These are phyloP conservation scores for Tetragonisca angustula DNA, from an alignment of 2,888 invertebrate genomes.

Conservation along the genomic window DNA sequence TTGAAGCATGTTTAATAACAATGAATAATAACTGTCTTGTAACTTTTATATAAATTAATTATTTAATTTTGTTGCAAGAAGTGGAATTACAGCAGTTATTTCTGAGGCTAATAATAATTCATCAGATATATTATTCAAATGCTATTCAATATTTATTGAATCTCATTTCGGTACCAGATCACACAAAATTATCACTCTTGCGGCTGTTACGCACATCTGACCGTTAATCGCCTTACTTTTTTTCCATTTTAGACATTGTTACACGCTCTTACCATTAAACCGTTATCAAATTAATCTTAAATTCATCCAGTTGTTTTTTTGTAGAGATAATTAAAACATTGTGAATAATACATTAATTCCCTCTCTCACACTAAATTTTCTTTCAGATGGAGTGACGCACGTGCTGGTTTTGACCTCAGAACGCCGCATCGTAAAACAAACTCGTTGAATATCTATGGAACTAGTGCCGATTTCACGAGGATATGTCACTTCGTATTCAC, in stretches of 20 bases:
- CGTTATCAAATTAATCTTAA: background rate
- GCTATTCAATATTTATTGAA: background rate
- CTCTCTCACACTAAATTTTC: background rate
- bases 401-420: background rate
- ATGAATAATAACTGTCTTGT: background rate
- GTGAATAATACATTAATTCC: background rate
- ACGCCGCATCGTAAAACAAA: background rate
- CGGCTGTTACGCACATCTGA: background rate
- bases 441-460: background rate
- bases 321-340: background rate
- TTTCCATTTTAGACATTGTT: background rate
- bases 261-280: background rate
- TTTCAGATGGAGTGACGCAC: background rate
- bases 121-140: background rate
- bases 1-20: background rate
- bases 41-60: background rate
- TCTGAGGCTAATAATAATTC: background rate
- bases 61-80: background rate
- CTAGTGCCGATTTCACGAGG: constrained; percentile 6
- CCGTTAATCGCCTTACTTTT: constrained; percentile 27
- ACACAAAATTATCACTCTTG: background rate
- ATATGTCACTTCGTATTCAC: background rate
- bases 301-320: background rate
- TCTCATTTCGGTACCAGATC: background rate
- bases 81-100: background rate